Evolutionary conservation across 35 echinoderm and acorn worm species (phyloP).

Genomic region (Heliocidaris tuberculata): DNA sequence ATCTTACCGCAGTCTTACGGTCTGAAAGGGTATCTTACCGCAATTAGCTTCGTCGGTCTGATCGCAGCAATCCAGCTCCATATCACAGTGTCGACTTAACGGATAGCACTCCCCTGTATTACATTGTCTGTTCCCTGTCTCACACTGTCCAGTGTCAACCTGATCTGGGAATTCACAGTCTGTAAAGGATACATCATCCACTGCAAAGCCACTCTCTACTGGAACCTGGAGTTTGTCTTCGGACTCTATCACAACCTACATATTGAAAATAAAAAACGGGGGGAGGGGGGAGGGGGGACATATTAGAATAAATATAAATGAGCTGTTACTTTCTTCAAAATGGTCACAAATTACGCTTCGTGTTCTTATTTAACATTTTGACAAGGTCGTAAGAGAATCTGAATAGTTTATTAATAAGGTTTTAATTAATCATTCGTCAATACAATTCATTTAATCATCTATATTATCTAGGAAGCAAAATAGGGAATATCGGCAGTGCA

Average conservation of each 20-base stretch:
- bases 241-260: conserved; percentile 64
- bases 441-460: background rate
- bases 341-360: background rate
- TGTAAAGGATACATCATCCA: conserved; percentile 66
- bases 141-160: conserved; percentile 10
- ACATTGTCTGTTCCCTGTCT: conserved; percentile 43
- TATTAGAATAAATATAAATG: background rate
- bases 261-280: background rate
- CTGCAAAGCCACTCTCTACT: conserved; percentile 58
- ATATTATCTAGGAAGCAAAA: background rate
- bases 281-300: background rate
- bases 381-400: background rate
- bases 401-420: background rate
- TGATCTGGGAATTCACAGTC: conserved; percentile 47
- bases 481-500: too few relatives aligned
- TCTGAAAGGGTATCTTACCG: background rate
- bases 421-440: background rate
- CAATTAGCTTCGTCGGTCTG: conserved; percentile 58
- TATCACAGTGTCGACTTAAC: conserved; percentile 60
- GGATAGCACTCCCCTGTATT: conserved; percentile 59
- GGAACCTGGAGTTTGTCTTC: conserved; percentile 58
- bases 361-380: background rate
- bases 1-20: too few relatives aligned
- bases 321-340: background rate
- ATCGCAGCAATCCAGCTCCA: conserved; percentile 69